Evolutionary conservation across 2,888 invertebrate genomes (phyloP).

Genomic region (Cephonodes hylas): DNA sequence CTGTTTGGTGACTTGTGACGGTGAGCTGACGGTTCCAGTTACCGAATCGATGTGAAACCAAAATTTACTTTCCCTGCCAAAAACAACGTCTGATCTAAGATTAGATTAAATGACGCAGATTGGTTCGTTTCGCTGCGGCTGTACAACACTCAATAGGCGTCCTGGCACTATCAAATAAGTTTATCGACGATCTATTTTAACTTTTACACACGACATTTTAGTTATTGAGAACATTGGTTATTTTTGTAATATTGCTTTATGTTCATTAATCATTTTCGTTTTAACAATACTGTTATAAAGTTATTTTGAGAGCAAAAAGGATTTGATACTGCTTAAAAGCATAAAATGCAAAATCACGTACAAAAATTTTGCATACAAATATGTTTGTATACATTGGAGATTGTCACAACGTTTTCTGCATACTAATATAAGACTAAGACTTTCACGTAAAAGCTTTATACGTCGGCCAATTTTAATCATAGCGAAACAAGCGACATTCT

Average conservation of each 20-base stretch:
- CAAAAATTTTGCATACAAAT: background rate
- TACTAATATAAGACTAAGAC: background rate
- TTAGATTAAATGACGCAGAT: constrained; percentile 40
- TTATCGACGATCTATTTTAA: background rate
- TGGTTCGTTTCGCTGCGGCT: constrained; percentile 17
- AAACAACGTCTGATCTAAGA: constrained; percentile 48
- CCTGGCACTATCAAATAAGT: background rate
- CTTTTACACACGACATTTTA: background rate
- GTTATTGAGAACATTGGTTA: background rate
- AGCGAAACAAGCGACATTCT: background rate
- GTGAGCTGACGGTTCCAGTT: constrained; percentile 6
- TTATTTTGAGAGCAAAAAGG: background rate
- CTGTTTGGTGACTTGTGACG: constrained; percentile 22
- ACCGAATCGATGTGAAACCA: constrained; percentile 35
- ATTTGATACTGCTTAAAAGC: background rate
- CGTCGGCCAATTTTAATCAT: background rate
- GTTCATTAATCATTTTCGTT: no score
- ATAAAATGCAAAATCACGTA: background rate
- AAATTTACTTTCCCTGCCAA: constrained; percentile 47
- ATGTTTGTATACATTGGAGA: background rate
- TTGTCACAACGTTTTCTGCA: background rate
- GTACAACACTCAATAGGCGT: constrained; percentile 7
- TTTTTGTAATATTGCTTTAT: no score
- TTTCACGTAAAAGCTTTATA: background rate
- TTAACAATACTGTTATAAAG: no score